Evolutionary conservation across 2,888 invertebrate species (phyloP), one percentile per base, ranked within the genome.

Genomic region (Mesoligia furuncula): DNA sequence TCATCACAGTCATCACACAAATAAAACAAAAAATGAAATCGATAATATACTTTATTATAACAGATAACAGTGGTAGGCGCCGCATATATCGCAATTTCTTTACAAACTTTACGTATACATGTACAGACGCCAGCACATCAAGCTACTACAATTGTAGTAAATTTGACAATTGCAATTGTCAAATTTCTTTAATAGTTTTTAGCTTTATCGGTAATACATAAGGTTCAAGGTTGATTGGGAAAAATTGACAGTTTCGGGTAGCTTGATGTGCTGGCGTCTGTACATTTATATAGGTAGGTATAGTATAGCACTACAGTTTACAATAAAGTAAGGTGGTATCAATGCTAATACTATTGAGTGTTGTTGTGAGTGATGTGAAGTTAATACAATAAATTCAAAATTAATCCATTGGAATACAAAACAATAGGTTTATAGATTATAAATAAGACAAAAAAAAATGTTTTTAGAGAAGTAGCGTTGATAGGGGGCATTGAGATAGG

Each of bases 11-110:
- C n/a, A n/a, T n/a, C 1, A 17, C 5, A 59, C 9, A 62, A 84
- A 68, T 66, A 70, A 71, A 77, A 85, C 75, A n/a, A 75, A 31
- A 75, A 64, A 73, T 80, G 75, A 84, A 91, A 90, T 90, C 86
- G 87, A 87, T 91, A 90, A 94, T 94, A 95, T 94, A 94, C 88
- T 96, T 95, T 94, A 94, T 93, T 91, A 89, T 91, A 92, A 94
- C 93, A 93, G 90, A 39, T 91, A 95, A 94, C 93, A 94, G 89
- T 90, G 90, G 84, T 85, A 81, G 84, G 70, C 73, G 87, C 88
- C 90, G 73, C 80, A 87, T 90, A 87, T 90, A 89, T 86, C 82
- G 85, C 59, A 84, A 88, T 90, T 86, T 92, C 87, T 93, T 88
- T 91, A 91, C 89, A 91, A 85, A 87, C 76, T 71, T 75, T 84